Evolutionary conservation across 2,113 vertebrate species (phyloP), one percentile per base, ranked within the genome.

Genomic region (Tychaedon coryphoeus): DNA sequence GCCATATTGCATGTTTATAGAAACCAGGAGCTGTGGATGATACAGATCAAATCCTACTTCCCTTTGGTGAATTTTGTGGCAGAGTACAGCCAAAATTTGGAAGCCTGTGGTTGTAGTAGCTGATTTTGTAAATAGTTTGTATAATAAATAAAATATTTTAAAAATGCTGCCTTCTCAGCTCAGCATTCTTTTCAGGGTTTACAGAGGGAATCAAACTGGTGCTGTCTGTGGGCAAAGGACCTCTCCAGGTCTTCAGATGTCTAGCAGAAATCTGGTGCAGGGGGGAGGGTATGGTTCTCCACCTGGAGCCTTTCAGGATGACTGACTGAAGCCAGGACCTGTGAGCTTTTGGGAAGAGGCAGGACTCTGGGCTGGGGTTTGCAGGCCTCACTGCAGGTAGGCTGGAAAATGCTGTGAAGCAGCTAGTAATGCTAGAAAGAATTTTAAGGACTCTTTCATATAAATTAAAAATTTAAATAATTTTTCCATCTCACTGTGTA

Each of bases 71-170:
- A 85, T 90, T 92, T 94, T 94, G 88, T 92, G 92, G 62, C 80
- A 95, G 84, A 94, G 78, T 96, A 97, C 85, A 90, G 90, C 88
- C 80, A 93, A 81, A 69, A 93, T 85, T 81, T 95, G 95, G 95
- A 96, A 94, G 91, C 75, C 95, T 75, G 64, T 94, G 94, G 79
- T 92, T 92, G 82, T 94, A 96, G 96, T 82, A 96, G 76, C 84
- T 91, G 86, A 96, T 88, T 96, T 91, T 98, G 97, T 98, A 98
- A 98, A 98, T 98, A 98, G 96, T 98, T 98, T 98, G 97, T 98
- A 98, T 89, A 97, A 97, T 98, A 96, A 98, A 98, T 97, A 96
- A 97, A 97, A 74, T 96, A 95, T 97, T 95, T 97, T 92, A 93
- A 97, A 96, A 97, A 70, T 48, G 16, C 50, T 94, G n/a, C 75